Evolutionary conservation across 2,888 invertebrate genomes (phyloP).

Genomic region (Limenitis camilla): DNA sequence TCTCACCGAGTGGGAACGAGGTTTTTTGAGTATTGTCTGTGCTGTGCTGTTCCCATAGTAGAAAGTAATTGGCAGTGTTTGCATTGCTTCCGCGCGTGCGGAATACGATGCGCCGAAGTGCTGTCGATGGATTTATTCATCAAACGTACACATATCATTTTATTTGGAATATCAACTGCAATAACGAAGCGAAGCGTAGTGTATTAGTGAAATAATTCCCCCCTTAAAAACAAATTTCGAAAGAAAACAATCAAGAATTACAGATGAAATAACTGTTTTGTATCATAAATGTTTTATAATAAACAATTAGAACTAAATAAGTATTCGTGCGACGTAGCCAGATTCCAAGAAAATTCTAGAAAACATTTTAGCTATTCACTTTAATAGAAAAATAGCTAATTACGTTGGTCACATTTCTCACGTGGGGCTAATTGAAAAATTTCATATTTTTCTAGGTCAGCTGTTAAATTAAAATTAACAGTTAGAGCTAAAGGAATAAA

Average conservation of each 20-base stretch:
- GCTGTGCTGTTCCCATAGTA: slow-evolving; percentile 15
- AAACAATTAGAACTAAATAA: too few relatives aligned
- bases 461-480: slow-evolving; percentile 16
- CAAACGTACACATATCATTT: not conserved
- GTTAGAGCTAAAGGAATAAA: slow-evolving; percentile 15
- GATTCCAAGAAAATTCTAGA: too few relatives aligned
- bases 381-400: slow-evolving; percentile 2
- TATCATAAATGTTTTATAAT: too few relatives aligned
- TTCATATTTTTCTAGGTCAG: slow-evolving; percentile 17
- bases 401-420: slow-evolving; percentile 12
- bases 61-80: slow-evolving; percentile 24
- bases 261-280: too few relatives aligned
- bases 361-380: not conserved
- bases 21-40: slow-evolving; percentile 35
- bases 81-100: slow-evolving; percentile 18
- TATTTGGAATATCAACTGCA: not conserved
- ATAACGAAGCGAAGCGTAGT: too few relatives aligned
- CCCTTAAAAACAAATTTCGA: too few relatives aligned
- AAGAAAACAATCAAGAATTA: too few relatives aligned
- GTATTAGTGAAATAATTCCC: too few relatives aligned
- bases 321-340: too few relatives aligned
- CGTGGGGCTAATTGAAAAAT: slow-evolving; percentile 13
- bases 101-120: not conserved
- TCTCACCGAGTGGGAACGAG: slow-evolving; percentile 33
- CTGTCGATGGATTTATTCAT: not conserved